Conservation (phyloP, 2,113 vertebrate genomes). For the Pongo abelii region DNA sequence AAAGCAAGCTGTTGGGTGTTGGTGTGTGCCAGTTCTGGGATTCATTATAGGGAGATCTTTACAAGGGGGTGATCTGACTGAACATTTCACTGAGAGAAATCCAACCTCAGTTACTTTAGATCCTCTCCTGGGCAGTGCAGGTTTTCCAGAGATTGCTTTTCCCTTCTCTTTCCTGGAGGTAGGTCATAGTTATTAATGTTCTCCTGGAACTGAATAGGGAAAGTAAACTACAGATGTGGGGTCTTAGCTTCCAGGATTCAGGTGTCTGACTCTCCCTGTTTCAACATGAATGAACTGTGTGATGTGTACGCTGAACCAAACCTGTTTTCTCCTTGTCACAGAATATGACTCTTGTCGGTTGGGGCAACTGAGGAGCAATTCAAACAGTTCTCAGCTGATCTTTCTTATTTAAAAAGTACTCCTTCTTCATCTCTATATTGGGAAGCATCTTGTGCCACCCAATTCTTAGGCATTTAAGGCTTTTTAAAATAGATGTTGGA, state of each 20-base stretch:
- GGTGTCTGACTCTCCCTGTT: background rate
- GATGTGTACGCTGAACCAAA: background rate
- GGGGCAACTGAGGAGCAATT: background rate
- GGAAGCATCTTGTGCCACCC: background rate
- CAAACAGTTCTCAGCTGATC: background rate
- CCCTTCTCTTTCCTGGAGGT: background rate
- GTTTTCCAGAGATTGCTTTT: background rate
- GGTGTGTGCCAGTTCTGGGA: background rate
- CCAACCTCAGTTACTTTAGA: background rate
- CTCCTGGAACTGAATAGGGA: background rate
- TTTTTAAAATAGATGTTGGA: background rate
- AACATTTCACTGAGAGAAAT: background rate
- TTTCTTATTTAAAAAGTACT: background rate
- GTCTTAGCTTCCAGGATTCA: background rate
- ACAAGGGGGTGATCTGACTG: background rate
- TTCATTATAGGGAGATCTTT: background rate
- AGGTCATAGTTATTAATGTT: background rate
- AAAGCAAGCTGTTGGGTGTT: background rate
- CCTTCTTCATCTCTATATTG: background rate
- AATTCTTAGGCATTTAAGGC: background rate
- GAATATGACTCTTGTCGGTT: background rate
- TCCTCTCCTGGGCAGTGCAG: background rate
- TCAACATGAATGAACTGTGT: too few species aligned
- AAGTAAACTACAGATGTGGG: fast-evolving
- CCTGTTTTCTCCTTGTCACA: background rate